These are phyloP conservation scores for Ophioderma brevispina DNA, from an alignment of 35 echinoderm and acorn worm species.

Conservation along the genomic window DNA sequence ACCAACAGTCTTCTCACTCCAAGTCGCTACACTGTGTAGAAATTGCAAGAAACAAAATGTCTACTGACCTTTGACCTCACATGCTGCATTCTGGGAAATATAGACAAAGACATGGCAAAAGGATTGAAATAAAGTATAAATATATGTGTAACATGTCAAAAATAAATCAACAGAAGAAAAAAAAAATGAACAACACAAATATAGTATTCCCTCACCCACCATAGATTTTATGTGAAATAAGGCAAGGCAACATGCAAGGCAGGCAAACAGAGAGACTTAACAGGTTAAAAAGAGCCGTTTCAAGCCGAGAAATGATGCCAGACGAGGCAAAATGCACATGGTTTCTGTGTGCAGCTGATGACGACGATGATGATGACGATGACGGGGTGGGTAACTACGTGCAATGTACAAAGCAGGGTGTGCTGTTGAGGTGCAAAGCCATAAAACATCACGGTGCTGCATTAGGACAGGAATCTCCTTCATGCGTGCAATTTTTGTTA, in stretches of 20 bases:
- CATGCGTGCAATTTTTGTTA: too few species aligned
- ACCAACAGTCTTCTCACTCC: conserved; percentile 8
- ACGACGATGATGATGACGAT: too few species aligned
- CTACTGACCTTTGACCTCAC: conserved; percentile 12
- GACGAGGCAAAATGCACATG: too few species aligned
- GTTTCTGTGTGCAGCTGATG: too few species aligned
- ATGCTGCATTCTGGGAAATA: conserved; percentile 13
- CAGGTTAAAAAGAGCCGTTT: not conserved
- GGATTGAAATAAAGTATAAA: conserved; percentile 10
- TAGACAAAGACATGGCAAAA: conserved; percentile 13
- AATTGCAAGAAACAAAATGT: conserved; percentile 2
- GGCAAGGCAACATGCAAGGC: not conserved
- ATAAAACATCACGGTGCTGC: too few species aligned
- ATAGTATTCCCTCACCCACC: not conserved
- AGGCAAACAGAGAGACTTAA: not conserved
- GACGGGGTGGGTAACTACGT: too few species aligned
- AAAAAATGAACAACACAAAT: not conserved
- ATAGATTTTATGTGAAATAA: not conserved
- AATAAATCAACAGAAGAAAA: conserved; percentile 4
- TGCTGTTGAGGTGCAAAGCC: too few species aligned
- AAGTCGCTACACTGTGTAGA: not conserved
- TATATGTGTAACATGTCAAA: conserved; percentile 1
- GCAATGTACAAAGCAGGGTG: too few species aligned
- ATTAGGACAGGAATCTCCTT: too few species aligned
- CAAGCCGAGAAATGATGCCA: not conserved